Evolutionary conservation across 2,797 vertebrate genomes (phyloP).

Genomic region (Protonibea diacanthus): DNA sequence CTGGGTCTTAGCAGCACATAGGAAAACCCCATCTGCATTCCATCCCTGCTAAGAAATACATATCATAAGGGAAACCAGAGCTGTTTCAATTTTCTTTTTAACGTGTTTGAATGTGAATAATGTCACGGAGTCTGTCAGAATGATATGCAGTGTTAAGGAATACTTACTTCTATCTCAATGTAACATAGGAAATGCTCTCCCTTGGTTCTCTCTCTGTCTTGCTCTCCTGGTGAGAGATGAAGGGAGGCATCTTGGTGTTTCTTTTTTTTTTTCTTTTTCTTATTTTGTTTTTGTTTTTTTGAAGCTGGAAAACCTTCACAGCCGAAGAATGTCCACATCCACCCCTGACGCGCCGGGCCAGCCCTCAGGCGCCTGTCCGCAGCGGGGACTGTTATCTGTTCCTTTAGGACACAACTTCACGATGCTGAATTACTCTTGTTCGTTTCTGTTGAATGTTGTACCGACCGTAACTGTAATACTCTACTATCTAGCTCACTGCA

Average conservation of each 20-base stretch:
- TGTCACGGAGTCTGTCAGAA: conserved; percentile 60
- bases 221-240: conserved; percentile 76
- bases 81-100: conserved; percentile 51
- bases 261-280: conserved; percentile 27
- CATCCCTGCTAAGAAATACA: conserved; percentile 66
- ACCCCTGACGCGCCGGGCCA: conserved; percentile 24
- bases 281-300: conserved; percentile 20
- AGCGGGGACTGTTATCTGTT: conserved; percentile 51
- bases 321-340: conserved; percentile 79
- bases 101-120: conserved; percentile 78
- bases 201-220: conserved; percentile 51
- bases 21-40: conserved; percentile 52
- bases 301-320: conserved; percentile 71
- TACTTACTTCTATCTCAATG: conserved; percentile 60
- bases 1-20: conserved; percentile 50
- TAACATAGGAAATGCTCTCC: conserved; percentile 47
- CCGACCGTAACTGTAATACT: conserved; percentile 75
- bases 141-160: conserved; percentile 77
- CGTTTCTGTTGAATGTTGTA: conserved; percentile 78
- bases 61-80: conserved; percentile 78
- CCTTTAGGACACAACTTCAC: conserved; percentile 62
- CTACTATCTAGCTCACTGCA: conserved; percentile 76
- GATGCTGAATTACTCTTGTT: conserved; percentile 69
- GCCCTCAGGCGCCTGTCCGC: conserved; percentile 36
- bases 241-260: conserved; percentile 45